Conservation (phyloP, 2,888 invertebrate species). For the Strigamia transsilvanica region DNA sequence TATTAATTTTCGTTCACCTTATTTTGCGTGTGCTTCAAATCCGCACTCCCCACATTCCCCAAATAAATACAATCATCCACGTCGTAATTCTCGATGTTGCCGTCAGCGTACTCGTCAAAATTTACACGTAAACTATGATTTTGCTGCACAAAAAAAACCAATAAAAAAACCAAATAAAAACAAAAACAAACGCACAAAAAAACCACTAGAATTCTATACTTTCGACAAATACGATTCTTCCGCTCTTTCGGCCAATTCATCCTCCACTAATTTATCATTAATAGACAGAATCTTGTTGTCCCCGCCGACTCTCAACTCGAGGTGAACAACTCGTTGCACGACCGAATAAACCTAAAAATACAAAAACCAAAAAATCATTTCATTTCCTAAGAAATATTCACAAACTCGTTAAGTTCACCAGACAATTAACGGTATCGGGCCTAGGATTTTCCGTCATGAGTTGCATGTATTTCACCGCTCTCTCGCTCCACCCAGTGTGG, state of each 20-base stretch:
- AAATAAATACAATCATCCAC: not conserved
- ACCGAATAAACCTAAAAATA: slow-evolving; percentile 75
- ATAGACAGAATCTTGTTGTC: slow-evolving; percentile 65
- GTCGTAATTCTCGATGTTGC: not conserved
- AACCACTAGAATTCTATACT: too few relatives aligned
- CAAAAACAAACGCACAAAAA: slow-evolving; percentile 23
- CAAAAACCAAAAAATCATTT: slow-evolving; percentile 53
- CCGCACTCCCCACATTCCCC: not conserved
- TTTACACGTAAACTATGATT: slow-evolving; percentile 68
- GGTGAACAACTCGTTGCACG: slow-evolving; percentile 75
- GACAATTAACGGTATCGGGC: not conserved
- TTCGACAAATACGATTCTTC: slow-evolving; percentile 83
- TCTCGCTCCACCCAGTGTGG: slow-evolving; percentile 71
- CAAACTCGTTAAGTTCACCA: not conserved
- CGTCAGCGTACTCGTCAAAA: not conserved
- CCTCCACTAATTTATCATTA: slow-evolving; percentile 73
- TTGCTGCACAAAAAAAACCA: slow-evolving; percentile 62
- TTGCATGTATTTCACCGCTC: slow-evolving; percentile 64
- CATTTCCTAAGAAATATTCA: too few relatives aligned
- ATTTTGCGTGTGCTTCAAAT: not conserved
- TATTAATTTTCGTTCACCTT: not conserved
- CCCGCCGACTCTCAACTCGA: slow-evolving; percentile 69
- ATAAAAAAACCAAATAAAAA: slow-evolving; percentile 44
- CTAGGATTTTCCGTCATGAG: not conserved
- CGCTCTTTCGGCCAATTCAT: slow-evolving; percentile 72